Base-by-base conservation (phyloP, 2,113 vertebrate species). In the Melanerpes aurifrons region DNA sequence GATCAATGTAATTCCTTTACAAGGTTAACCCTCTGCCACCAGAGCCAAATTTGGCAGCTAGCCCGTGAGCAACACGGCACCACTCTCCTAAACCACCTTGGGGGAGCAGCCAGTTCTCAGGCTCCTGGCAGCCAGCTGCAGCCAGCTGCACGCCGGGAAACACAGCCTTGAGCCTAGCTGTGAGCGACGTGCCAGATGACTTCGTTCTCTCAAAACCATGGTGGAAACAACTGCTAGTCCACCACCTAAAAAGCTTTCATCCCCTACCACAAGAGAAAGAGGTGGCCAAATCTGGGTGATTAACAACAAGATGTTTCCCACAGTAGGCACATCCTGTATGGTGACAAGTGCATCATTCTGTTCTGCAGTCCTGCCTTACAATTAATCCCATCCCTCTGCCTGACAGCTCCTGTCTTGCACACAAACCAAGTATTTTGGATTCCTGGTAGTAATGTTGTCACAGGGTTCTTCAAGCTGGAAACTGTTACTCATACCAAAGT, bases 61-160 rank as follows among this genome's bases (percentile, higher is more conserved):
- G 89, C 93, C 96, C 6, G 1, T 2, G 0, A 31, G 94, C 95
- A 79, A 82, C 87, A 43, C 78, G 14, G 82, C 92, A 91, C 87
- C 45, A 7, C 83, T 95, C 97, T 96, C 86, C 92, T 94, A 89
- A 94, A 95, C 95, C 97, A 75, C 95, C 93, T 80, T 37, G 37
- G 71, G 73, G 28, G 29, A 96, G 68, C 92, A 89, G 86, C 54
- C 74, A 62, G 93, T 97, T 97, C 97, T 97, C 98, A 96, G 97
- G 95, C 94, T 92, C 15, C 89, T 26, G 89, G 10, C 47, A 7
- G 93, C 94, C 98, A 98, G 98, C 98, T 98, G 97, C 72, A 86
- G 79, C 90, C 98, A 98, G 98, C 97, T 98, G 98, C 67, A 83
- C 25, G 2, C 53, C 21, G 1, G 24, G 58, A 80, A 76, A 72